A percentile compares a stretch with the other conserved stretches of the same genome.
Conservation (phyloP, 2,113 vertebrate species). For the Ceuthmochares aereus region DNA sequence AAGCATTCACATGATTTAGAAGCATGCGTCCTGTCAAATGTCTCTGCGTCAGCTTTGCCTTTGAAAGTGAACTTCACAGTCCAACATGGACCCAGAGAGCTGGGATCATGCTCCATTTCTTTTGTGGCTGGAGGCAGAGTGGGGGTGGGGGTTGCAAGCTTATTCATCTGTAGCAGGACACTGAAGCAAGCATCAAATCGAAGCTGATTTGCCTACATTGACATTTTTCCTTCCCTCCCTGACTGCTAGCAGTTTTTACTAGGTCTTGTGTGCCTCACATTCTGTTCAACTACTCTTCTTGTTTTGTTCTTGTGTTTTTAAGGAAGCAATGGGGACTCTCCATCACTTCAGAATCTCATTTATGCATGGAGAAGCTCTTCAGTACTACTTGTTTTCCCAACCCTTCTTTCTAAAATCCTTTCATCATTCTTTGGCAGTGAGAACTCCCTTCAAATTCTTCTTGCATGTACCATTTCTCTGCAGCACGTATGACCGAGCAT, state of each 20-base stretch:
- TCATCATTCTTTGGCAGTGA: conserved; percentile 26
- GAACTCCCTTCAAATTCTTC: background rate
- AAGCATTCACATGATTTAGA: conserved; percentile 61
- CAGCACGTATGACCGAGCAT: background rate
- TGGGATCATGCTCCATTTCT: background rate
- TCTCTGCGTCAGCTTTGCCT: conserved; percentile 40
- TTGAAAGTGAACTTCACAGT: conserved; percentile 63
- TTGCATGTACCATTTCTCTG: background rate
- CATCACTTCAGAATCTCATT: background rate
- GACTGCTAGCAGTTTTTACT: background rate
- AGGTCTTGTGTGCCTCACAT: background rate
- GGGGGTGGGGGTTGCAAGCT: background rate
- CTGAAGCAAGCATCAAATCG: background rate
- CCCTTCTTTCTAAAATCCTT: conserved; percentile 25
- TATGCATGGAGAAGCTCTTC: conserved; percentile 35
- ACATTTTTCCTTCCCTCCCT: background rate
- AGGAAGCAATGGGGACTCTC: conserved; percentile 5
- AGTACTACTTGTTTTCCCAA: conserved; percentile 33
- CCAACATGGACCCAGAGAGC: conserved; percentile 14
- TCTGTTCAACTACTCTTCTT: background rate
- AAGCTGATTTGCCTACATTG: background rate
- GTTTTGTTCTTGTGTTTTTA: background rate
- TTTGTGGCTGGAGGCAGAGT: background rate
- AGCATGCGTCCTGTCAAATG: conserved; percentile 61
- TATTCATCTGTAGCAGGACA: background rate